Conservation (phyloP, 2,113 vertebrate genomes). For the Todiramphus chloris region DNA sequence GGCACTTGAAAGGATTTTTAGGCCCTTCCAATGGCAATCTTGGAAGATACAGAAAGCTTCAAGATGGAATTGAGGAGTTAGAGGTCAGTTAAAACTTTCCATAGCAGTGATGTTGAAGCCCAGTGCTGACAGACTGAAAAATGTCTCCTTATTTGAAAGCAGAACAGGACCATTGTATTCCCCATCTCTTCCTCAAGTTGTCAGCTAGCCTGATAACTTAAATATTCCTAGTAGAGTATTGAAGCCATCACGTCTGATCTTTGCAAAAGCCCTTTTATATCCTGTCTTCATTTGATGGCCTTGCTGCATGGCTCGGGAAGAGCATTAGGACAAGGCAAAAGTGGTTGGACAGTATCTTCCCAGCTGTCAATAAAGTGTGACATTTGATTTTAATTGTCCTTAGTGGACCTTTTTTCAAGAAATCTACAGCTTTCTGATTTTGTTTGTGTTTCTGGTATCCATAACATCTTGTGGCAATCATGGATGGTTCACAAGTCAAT, state of each 20-base stretch:
- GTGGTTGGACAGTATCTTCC: neutral
- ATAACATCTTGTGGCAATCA: neutral
- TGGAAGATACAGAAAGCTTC: neutral
- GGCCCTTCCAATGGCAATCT: neutral
- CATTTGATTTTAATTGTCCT: neutral
- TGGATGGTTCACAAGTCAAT: neutral
- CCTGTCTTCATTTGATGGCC: neutral
- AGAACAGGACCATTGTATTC: neutral
- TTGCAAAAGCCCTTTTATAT: neutral
- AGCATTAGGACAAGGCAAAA: neutral
- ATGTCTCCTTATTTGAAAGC: neutral
- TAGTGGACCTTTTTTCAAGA: neutral
- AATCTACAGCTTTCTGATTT: neutral
- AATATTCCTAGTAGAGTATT: neutral
- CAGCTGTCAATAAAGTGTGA: neutral
- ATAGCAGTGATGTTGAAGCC: neutral
- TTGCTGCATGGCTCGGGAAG: neutral
- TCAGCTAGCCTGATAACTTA: neutral
- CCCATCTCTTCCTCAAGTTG: neutral
- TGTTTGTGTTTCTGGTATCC: neutral
- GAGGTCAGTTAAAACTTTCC: neutral
- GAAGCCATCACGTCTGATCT: neutral
- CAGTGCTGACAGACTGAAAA: neutral
- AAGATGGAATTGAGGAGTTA: neutral
- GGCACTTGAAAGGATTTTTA: neutral